Percentiles rank a stretch among this genome's conserved stretches.
Evolutionary conservation across 2,113 vertebrate genomes (phyloP).

Genomic region (Spermophilus dauricus): DNA sequence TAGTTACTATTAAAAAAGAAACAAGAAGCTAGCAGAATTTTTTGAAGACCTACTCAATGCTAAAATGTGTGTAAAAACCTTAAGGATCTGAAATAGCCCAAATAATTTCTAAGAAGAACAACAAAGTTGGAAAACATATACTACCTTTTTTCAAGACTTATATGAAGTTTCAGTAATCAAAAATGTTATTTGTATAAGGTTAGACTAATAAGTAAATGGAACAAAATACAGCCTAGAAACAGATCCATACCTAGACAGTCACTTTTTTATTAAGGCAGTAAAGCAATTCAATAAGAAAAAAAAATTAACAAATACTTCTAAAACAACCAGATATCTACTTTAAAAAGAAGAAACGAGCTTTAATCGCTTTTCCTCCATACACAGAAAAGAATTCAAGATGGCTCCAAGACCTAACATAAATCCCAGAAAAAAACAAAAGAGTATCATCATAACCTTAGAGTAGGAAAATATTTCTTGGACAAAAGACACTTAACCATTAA

Average conservation of each 20-base stretch:
- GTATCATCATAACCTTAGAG: not conserved
- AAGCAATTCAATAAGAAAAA: not conserved
- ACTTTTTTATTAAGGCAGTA: slow-evolving; percentile 8
- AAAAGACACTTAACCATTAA: not conserved
- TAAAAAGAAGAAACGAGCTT: not conserved
- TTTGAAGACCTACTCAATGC: not conserved
- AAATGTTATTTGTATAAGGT: not conserved
- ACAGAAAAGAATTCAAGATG: slow-evolving; percentile 15
- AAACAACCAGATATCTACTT: not conserved
- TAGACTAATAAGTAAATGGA: not conserved
- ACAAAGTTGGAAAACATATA: not conserved
- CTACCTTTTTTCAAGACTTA: not conserved
- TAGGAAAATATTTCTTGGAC: not conserved
- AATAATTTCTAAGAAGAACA: not conserved
- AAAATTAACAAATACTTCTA: not conserved
- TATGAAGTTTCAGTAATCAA: not conserved
- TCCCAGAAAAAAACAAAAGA: not conserved
- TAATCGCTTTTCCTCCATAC: not conserved
- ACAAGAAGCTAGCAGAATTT: not conserved
- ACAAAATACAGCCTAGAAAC: not conserved
- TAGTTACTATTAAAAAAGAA: not conserved
- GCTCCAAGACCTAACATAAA: not conserved
- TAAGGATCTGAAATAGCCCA: not conserved
- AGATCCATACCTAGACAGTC: not conserved
- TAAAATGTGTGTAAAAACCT: too few species aligned